A percentile compares a stretch with the other conserved stretches of the same genome.
phyloP scores from a whole-genome alignment of 2,888 invertebrate genomes.

The Drosophila crucigera region DNA sequence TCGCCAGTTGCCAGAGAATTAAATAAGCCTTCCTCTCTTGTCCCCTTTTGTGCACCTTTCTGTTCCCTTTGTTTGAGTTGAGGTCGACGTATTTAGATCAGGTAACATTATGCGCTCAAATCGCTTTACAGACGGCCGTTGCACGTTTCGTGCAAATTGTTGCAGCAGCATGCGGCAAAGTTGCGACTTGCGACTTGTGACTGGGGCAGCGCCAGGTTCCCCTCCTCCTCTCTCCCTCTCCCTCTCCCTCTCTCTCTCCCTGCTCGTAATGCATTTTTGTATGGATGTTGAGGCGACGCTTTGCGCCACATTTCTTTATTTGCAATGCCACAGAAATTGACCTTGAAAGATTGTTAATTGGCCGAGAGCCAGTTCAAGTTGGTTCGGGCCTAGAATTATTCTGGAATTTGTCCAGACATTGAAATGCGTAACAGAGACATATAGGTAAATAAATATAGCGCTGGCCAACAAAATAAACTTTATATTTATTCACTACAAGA shows the following conservation, averaged over 20 bases:
- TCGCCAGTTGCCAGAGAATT: slow-evolving; percentile 15
- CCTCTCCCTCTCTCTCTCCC: background rate
- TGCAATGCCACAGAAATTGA: slow-evolving; percentile 60
- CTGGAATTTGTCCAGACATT: background rate
- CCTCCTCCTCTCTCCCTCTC: background rate
- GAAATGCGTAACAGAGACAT: background rate
- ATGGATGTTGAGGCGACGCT: slow-evolving; percentile 57
- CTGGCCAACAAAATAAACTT: background rate
- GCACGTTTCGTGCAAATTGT: slow-evolving; percentile 73
- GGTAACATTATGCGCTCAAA: slow-evolving; percentile 65
- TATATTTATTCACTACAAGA: background rate
- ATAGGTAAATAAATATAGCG: background rate
- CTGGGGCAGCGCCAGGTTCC: slow-evolving; percentile 34
- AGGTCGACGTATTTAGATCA: slow-evolving; percentile 69
- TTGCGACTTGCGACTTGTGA: slow-evolving; percentile 62
- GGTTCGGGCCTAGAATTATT: background rate
- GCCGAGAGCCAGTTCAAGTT: slow-evolving; percentile 9
- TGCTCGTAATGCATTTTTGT: slow-evolving; percentile 35
- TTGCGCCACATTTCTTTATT: slow-evolving; percentile 51
- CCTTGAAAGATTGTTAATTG: slow-evolving; percentile 68
- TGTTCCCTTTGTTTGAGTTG: slow-evolving; percentile 14
- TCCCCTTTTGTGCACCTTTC: background rate
- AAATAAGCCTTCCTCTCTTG: background rate
- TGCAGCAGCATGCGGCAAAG: slow-evolving; percentile 17
- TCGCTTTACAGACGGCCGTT: slow-evolving; percentile 58